Percentiles rank a stretch among this genome's conserved stretches.
These are phyloP conservation scores for Lampris incognitus DNA, from an alignment of 2,113 vertebrate species.

Conservation along the genomic window DNA sequence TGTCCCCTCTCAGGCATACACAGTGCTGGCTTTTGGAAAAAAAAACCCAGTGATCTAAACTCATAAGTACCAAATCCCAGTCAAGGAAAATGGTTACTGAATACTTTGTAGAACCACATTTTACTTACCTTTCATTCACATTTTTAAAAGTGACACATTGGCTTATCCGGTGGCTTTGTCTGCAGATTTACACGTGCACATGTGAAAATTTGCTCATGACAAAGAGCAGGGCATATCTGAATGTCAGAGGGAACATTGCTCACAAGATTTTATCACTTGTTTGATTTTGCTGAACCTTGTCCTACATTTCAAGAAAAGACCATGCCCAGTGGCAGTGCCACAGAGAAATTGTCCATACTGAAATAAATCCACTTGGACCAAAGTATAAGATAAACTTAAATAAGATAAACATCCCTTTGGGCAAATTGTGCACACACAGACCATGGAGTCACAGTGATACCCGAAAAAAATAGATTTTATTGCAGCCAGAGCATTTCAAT, in stretches of 20 bases:
- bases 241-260: conserved; percentile 12
- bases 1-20: conserved; percentile 70
- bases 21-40: conserved; percentile 64
- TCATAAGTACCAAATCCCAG: conserved; percentile 8
- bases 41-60: conserved; percentile 42
- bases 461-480: too few relatives aligned
- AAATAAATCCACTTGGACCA: too few relatives aligned
- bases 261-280: not conserved
- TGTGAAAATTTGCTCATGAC: conserved; percentile 1
- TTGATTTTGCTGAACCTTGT: not conserved
- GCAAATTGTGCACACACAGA: too few relatives aligned
- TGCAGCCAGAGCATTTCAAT: too few relatives aligned
- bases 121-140: not conserved
- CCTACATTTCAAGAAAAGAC: too few relatives aligned
- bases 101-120: conserved; percentile 25
- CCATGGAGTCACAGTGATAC: too few relatives aligned
- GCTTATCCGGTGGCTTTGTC: not conserved
- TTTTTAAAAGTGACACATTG: conserved; percentile 20
- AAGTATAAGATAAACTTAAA: too few relatives aligned
- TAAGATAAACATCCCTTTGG: too few relatives aligned
- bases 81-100: conserved; percentile 3
- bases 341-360: too few relatives aligned
- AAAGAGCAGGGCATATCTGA: not conserved
- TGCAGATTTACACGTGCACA: not conserved
- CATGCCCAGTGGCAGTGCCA: too few relatives aligned